These are phyloP conservation scores for Graphium colonna DNA, from an alignment of 2,888 invertebrate species.

Conservation along the genomic window DNA sequence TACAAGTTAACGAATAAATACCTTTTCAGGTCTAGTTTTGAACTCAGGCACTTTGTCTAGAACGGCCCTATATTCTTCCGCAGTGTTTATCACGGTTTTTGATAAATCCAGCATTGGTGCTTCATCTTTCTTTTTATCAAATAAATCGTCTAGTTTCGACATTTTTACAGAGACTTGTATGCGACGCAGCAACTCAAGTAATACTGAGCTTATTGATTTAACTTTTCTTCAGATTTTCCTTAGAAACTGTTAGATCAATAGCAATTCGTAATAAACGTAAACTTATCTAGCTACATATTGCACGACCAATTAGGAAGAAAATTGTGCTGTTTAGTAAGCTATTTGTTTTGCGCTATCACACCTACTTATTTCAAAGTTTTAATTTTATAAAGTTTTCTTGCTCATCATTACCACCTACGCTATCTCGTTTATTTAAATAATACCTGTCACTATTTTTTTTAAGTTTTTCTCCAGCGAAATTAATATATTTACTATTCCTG, in stretches of 20 bases:
- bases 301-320: conserved; percentile 44
- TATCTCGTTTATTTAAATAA: conserved; percentile 55
- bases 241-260: conserved; percentile 64
- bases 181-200: conserved; percentile 5
- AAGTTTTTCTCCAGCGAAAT: conserved; percentile 57
- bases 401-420: conserved; percentile 50
- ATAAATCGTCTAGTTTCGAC: conserved; percentile 89
- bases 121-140: conserved; percentile 91
- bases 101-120: conserved; percentile 92
- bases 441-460: conserved; percentile 45
- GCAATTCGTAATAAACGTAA: conserved; percentile 36
- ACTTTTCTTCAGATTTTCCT: conserved; percentile 35
- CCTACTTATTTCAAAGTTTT: conserved; percentile 40
- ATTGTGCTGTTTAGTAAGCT: too few species aligned
- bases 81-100: conserved; percentile 86
- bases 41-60: conserved; percentile 94
- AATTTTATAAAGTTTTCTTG: conserved; percentile 49
- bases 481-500: conserved; percentile 49
- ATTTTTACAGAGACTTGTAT: conserved; percentile 54
- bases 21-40: conserved; percentile 93
- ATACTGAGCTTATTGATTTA: conserved; percentile 50
- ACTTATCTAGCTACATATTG: conserved; percentile 54
- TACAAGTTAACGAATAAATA: conserved; percentile 37
- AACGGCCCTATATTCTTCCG: conserved; percentile 90
- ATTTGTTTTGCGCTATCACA: conserved; percentile 5